A percentile compares a stretch with the other conserved stretches of the same genome.
Evolutionary conservation across 2,797 vertebrate species (phyloP).

Genomic region (Bucorvus abyssinicus): DNA sequence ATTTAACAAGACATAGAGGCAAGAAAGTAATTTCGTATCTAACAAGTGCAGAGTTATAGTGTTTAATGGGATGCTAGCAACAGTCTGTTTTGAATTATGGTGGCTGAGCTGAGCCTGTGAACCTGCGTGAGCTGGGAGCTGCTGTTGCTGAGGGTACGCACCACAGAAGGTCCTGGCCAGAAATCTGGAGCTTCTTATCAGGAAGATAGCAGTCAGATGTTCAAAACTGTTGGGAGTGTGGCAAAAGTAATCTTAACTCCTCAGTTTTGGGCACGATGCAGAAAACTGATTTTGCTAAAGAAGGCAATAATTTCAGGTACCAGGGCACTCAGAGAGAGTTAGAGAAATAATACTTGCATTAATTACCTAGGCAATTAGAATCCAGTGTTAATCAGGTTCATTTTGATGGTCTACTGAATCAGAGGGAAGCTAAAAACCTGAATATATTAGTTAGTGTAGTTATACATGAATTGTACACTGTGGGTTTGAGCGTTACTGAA

Average conservation of each 20-base stretch:
- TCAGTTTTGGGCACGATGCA: background rate
- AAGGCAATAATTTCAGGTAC: background rate
- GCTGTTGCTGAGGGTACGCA: background rate
- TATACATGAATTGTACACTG: background rate
- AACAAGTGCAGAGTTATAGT: background rate
- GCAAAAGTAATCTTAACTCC: background rate
- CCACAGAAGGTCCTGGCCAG: background rate
- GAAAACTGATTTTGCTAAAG: background rate
- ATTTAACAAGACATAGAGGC: background rate
- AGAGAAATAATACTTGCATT: background rate
- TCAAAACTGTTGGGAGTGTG: background rate
- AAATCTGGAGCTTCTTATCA: background rate
- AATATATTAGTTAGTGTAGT: background rate
- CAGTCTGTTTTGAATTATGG: background rate
- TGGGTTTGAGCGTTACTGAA: background rate
- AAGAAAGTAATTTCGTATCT: background rate
- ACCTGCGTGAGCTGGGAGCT: background rate
- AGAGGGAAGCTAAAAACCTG: background rate
- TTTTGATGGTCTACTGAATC: constrained; percentile 9
- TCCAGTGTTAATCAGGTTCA: background rate
- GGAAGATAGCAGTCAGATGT: rapidly evolving
- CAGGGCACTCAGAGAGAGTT: background rate
- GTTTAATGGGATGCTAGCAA: background rate
- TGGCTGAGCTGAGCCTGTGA: background rate
- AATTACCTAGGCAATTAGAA: background rate